Evolutionary conservation across 2,797 vertebrate species (phyloP).

Genomic region (Oceanodroma leucorhoa): DNA sequence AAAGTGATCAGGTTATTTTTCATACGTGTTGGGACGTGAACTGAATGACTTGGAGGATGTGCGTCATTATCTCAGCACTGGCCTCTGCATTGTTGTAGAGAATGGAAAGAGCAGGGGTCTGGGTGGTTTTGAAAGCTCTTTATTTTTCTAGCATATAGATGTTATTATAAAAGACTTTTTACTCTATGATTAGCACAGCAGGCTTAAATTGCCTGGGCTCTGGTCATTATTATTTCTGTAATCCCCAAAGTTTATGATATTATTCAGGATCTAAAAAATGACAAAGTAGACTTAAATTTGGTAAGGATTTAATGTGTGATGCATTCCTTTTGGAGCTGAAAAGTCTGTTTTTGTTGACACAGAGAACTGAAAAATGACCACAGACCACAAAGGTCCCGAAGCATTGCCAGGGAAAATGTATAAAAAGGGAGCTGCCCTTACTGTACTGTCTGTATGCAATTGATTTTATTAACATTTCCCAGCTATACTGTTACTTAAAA

Average conservation of each 20-base stretch:
- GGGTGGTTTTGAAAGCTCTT: slow-evolving; percentile 55
- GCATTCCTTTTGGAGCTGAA: slow-evolving; percentile 53
- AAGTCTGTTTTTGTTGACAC: slow-evolving; percentile 61
- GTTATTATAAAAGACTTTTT: slow-evolving; percentile 69
- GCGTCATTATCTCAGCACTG: background rate
- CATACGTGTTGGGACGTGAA: background rate
- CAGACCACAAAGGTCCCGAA: slow-evolving; percentile 44
- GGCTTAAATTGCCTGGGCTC: slow-evolving; percentile 72
- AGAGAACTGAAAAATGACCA: slow-evolving; percentile 64
- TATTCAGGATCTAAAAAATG: slow-evolving; percentile 35
- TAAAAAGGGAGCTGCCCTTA: slow-evolving; percentile 57
- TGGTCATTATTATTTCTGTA: slow-evolving; percentile 73
- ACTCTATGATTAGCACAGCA: slow-evolving; percentile 68
- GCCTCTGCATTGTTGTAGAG: background rate
- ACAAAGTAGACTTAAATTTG: slow-evolving; percentile 41
- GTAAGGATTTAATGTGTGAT: slow-evolving; percentile 59
- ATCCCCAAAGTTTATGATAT: slow-evolving; percentile 65
- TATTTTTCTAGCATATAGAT: slow-evolving; percentile 69
- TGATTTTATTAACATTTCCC: slow-evolving; percentile 57
- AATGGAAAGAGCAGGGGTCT: slow-evolving; percentile 26
- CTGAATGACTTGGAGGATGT: background rate
- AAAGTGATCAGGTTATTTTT: slow-evolving; percentile 50
- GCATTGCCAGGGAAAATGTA: slow-evolving; percentile 53
- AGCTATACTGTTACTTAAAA: slow-evolving; percentile 53
- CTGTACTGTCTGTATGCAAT: slow-evolving; percentile 44